Evolutionary conservation across 2,797 vertebrate genomes (phyloP).

Genomic region (Taeniopygia guttata): DNA sequence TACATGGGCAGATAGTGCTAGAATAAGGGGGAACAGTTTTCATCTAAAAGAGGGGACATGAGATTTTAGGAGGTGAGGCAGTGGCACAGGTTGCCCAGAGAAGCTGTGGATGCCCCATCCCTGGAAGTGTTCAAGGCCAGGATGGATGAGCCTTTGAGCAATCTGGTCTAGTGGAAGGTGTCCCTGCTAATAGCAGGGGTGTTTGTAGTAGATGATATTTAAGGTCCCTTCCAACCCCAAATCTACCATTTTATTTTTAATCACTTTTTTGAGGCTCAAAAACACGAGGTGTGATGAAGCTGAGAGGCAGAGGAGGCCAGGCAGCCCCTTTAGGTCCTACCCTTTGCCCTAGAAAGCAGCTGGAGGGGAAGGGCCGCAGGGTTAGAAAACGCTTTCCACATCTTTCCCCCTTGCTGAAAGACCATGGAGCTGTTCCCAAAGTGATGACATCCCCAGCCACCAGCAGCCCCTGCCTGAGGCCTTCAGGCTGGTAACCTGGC

Average conservation of each 20-base stretch:
- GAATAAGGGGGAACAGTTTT: not conserved
- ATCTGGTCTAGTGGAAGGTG: not conserved
- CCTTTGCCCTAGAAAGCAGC: not conserved
- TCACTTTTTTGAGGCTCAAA: not conserved
- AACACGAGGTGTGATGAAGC: accelerated
- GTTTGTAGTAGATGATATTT: accelerated
- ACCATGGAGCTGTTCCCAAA: not conserved
- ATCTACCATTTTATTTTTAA: not conserved
- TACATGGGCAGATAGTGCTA: not conserved
- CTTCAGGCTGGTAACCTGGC: not conserved
- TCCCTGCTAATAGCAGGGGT: not conserved
- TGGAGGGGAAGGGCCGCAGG: not conserved
- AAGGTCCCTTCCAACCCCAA: not conserved
- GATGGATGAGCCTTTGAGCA: not conserved
- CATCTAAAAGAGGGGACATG: not conserved
- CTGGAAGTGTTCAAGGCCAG: not conserved
- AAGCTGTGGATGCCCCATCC: not conserved
- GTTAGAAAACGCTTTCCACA: not conserved
- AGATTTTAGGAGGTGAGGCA: not conserved
- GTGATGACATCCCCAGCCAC: accelerated
- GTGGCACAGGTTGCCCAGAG: not conserved
- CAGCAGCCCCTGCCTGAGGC: not conserved
- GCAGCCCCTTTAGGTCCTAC: not conserved
- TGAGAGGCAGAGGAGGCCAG: not conserved
- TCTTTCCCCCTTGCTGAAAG: accelerated